Conservation (phyloP, 2,888 invertebrate genomes). For the Calameuta pallipes region DNA sequence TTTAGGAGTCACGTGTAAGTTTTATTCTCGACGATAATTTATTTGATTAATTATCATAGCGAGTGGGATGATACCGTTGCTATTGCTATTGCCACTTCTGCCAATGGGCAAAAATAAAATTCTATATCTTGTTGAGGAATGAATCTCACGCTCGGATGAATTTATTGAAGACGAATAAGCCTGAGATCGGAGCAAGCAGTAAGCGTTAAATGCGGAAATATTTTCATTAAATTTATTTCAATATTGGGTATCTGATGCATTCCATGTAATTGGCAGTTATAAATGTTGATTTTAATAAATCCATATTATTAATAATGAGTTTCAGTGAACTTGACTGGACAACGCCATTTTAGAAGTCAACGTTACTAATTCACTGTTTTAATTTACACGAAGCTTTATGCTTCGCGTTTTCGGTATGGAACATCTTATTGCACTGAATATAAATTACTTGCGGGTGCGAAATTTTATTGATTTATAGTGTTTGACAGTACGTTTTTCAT, state of each 20-base stretch:
- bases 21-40: neutral
- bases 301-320: conserved; percentile 25
- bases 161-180: neutral
- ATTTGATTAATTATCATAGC: neutral
- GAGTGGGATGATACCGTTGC: neutral
- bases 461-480: neutral
- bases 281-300: conserved; percentile 58
- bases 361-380: conserved; percentile 21
- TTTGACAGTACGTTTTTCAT: neutral
- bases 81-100: neutral
- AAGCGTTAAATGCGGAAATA: neutral
- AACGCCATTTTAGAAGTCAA: conserved; percentile 20
- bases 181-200: neutral
- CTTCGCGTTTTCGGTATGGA: neutral
- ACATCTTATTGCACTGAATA: neutral
- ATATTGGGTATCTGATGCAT: neutral
- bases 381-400: neutral
- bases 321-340: conserved; percentile 16
- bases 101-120: neutral
- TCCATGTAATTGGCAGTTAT: conserved; percentile 35
- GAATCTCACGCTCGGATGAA: neutral
- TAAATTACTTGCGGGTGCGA: neutral
- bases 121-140: neutral
- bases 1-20: neutral
- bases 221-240: neutral